Conservation (phyloP, 2,888 invertebrate genomes). For the Dendrolimus pini region DNA sequence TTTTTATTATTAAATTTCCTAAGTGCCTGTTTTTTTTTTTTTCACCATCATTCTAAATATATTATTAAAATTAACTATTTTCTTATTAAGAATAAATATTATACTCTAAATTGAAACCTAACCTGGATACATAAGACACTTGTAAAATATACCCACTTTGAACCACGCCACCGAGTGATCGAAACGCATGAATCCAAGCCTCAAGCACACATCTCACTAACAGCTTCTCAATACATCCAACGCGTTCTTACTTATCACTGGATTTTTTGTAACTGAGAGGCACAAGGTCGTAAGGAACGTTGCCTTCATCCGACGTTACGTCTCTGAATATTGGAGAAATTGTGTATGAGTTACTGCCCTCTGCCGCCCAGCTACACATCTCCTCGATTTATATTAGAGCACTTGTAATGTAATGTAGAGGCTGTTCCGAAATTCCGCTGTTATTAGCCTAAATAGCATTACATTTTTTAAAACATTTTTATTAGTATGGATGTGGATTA, state of each 20-base stretch:
- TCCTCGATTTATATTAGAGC: constrained; percentile 56
- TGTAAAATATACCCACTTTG: constrained; percentile 63
- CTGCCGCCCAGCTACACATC: constrained; percentile 68
- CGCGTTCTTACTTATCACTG: constrained; percentile 43
- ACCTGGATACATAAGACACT: constrained; percentile 56
- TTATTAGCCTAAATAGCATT: constrained; percentile 63
- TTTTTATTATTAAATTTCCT: too few species aligned
- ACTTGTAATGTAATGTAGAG: constrained; percentile 66
- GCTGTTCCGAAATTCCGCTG: constrained; percentile 62
- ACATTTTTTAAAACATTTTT: constrained; percentile 23
- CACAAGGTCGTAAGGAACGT: constrained; percentile 55
- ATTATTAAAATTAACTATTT: background rate
- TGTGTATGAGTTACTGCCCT: constrained; percentile 50
- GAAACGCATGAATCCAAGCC: constrained; percentile 74
- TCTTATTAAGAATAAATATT: background rate
- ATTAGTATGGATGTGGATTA: constrained; percentile 64
- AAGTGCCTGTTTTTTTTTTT: too few species aligned
- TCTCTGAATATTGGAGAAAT: constrained; percentile 5
- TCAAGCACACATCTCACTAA: constrained; percentile 74
- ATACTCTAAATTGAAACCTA: constrained; percentile 14
- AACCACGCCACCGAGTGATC: constrained; percentile 77
- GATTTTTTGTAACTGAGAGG: constrained; percentile 67
- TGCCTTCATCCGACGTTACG: constrained; percentile 17
- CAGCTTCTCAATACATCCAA: constrained; percentile 73
- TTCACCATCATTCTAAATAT: too few species aligned